A percentile compares a stretch with the other conserved stretches of the same genome.
These are phyloP conservation scores for Synergus itoensis DNA, from an alignment of 2,888 invertebrate genomes.

Conservation along the genomic window DNA sequence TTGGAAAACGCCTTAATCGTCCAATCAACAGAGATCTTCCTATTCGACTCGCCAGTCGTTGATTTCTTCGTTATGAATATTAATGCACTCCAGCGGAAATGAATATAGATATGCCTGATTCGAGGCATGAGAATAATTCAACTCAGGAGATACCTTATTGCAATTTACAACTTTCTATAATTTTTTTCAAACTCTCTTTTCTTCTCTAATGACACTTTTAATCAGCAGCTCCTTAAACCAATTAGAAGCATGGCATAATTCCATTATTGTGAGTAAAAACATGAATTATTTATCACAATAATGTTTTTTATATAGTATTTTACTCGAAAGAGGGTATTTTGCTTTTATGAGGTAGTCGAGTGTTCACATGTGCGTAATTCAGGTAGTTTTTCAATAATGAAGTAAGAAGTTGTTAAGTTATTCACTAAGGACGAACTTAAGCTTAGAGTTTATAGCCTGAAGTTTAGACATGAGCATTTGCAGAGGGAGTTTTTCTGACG, in stretches of 20 bases:
- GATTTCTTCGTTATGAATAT: constrained; percentile 45
- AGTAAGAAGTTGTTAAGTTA: constrained; percentile 22
- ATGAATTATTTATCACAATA: too few relatives aligned
- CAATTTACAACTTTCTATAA: constrained; percentile 2
- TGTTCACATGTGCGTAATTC: constrained; percentile 27
- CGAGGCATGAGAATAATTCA: constrained; percentile 23
- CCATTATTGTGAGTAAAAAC: neutral
- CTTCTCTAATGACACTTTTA: neutral
- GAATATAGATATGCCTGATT: constrained; percentile 53
- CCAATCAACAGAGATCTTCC: constrained; percentile 23
- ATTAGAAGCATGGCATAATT: neutral
- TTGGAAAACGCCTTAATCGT: constrained; percentile 28
- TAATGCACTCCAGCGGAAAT: constrained; percentile 47
- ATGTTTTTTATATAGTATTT: too few relatives aligned
- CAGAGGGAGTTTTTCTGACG: constrained; percentile 29
- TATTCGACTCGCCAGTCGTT: constrained; percentile 20
- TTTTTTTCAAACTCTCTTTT: neutral
- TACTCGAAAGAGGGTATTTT: neutral
- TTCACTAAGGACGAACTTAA: constrained; percentile 9
- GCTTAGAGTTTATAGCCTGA: neutral
- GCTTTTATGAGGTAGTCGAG: constrained; percentile 13
- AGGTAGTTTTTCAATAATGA: constrained; percentile 9
- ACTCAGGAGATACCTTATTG: constrained; percentile 23
- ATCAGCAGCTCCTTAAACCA: constrained; percentile 7
- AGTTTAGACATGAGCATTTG: constrained; percentile 24